Evolutionary conservation across 2,888 invertebrate genomes (phyloP), one percentile per base, ranked within the genome.

Genomic region (Papilio demoleus): DNA sequence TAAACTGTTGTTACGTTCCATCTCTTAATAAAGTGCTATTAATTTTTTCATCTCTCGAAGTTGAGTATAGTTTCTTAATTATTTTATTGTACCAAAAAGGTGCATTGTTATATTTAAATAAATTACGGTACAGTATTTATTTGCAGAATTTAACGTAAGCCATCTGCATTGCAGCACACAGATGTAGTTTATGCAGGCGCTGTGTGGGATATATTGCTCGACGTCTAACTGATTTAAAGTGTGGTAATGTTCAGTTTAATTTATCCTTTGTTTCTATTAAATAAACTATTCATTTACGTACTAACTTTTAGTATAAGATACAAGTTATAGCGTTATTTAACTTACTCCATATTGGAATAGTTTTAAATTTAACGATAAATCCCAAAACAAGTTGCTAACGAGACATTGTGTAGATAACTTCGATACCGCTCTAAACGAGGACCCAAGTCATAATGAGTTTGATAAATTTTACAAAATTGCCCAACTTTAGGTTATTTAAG

Each of bases 381-480:
- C 53, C 31, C 27, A 27, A 53, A 53, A 53, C 31, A 53, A 53
- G 27, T 53, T 31, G 53, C n/a, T 53, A 53, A 53, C 53, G 53
- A 53, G 53, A 53, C 31, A 53, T 27, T 53, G 22, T 60, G 14
- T 22, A 40, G 40, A 60, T 40, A 40, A 60, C 60, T 60, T 60
- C 34, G 19, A 40, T 60, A 38, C 40, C 59, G 14, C 36, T n/a
- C 19, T 14, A 19, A 60, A 59, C 17, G 17, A 34, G 59, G 24
- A n/a, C 40, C 40, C 40, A 22, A 40, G 24, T 60, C 60, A 38
- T 60, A 60, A 60, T 40, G 60, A 60, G 38, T 60, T 22, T 40
- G 60, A 60, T 60, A 60, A 60, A 60, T 60, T 60, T 60, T 40
- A 60, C 60, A 40, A 60, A 60, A 60, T 60, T 60, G 60, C 60